These are phyloP conservation scores for Tenebrio molitor DNA, from an alignment of 1,140 invertebrate species.

Conservation along the genomic window DNA sequence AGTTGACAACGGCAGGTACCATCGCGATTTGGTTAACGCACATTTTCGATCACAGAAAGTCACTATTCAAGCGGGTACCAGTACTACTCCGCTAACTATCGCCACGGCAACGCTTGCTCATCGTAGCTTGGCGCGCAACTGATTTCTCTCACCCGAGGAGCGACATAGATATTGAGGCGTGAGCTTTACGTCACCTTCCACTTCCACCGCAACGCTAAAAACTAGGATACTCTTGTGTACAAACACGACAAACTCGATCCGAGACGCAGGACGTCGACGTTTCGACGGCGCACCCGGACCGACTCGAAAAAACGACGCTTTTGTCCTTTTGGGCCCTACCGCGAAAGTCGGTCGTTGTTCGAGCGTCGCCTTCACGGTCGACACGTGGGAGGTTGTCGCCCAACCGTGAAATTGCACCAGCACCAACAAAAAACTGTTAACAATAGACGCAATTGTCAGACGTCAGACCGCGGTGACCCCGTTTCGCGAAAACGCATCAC, in stretches of 20 bases:
- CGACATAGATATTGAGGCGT: constrained; percentile 40
- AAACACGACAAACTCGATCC: constrained; percentile 8
- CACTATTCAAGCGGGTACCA: not conserved
- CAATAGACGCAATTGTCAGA: too few relatives aligned
- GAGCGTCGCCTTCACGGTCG: not conserved
- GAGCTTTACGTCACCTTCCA: constrained; percentile 35
- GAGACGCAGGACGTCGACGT: not conserved
- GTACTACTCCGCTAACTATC: not conserved
- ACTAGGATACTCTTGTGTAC: constrained; percentile 35
- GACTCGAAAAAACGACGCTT: not conserved
- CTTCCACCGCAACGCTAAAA: constrained; percentile 24
- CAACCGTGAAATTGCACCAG: constrained; percentile 2
- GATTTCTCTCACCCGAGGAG: constrained; percentile 30
- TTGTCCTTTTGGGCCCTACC: too few relatives aligned
- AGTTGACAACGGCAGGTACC: constrained; percentile 64
- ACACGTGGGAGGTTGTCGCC: constrained; percentile 1
- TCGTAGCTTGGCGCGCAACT: constrained; percentile 11
- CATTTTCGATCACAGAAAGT: constrained; percentile 52
- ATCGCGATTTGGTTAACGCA: constrained; percentile 63
- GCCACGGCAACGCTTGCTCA: not conserved
- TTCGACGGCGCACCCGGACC: not conserved
- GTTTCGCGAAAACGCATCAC: too few relatives aligned
- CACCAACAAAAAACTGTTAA: not conserved
- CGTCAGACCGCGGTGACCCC: too few relatives aligned
- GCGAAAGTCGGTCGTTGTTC: not conserved